Base-by-base conservation (phyloP, 2,113 vertebrate species). In the Herpetotheres cachinnans region DNA sequence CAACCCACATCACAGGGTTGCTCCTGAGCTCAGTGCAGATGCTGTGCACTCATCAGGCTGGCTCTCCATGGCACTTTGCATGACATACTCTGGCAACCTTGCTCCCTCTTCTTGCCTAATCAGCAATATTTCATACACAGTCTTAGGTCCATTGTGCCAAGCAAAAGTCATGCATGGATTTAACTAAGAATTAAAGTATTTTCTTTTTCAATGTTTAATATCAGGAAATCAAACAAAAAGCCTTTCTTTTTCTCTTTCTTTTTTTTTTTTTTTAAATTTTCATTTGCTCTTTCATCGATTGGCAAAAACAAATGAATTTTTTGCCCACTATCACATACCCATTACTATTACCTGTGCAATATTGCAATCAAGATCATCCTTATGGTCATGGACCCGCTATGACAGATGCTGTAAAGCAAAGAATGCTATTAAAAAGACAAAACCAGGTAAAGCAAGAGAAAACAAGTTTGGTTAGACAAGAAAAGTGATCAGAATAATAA, bases 11-110 rank as follows among this genome's bases (percentile, higher is more conserved):
- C n/a, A 5, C 27, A 17, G 54, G 3, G 17, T 11, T 61, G 25
- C 9, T 76, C 10, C 16, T 34, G 59, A 78, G 13, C 27, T 13
- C 20, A 3, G 4, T 25, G 38, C 0, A 1, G 52, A 6, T 16
- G 5, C 26, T 19, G 18, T 21, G 13, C 0, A 0, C 5, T 30
- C 3, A 0, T 22, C 3, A 4, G 27, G 4, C 4, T 49, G 3
- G 0, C 30, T 61, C 21, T 65, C 32, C 5, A 3, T 9, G 34
- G 26, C 3, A 16, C 34, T 79, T 59, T 36, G 32, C 7, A 8
- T 2, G 5, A 15, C 16, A 4, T 8, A 7, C 16, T 30, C 27
- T 30, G 42, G 13, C 14, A 65, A 22, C 8, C 27, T 81, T 63
- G 9, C 12, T 83, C 29, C 42, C 16, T 76, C 16, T 65, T n/a